Evolutionary conservation across 2,113 vertebrate genomes (phyloP).

Genomic region (Neodon shergylaensis): DNA sequence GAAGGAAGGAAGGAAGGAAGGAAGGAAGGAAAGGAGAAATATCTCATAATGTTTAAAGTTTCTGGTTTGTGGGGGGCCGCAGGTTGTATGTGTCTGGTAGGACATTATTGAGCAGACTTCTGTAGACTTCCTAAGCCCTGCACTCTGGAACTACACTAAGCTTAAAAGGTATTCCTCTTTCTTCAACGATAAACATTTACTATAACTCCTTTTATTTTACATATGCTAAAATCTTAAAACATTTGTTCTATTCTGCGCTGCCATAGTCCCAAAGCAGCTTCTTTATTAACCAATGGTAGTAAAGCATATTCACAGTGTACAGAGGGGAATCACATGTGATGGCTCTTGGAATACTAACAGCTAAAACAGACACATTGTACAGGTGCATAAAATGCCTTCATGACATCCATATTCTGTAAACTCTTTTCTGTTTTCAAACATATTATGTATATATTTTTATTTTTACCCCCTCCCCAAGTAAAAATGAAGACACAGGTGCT

Average conservation of each 20-base stretch:
- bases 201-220: neutral
- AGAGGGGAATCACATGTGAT: no score
- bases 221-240: neutral
- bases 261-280: no score
- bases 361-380: neutral
- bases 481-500: neutral
- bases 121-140: no score
- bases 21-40: no score
- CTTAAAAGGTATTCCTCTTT: neutral
- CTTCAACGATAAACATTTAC: neutral
- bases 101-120: neutral
- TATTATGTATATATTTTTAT: neutral
- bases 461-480: neutral
- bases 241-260: no score
- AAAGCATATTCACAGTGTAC: no score
- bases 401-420: neutral
- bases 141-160: neutral
- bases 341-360: neutral
- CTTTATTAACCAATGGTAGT: no score
- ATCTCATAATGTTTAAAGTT: neutral
- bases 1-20: no score
- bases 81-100: no score
- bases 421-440: neutral
- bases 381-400: neutral
- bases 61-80: no score